Base-by-base conservation (phyloP, 2,113 vertebrate genomes). In the Columba livia region DNA sequence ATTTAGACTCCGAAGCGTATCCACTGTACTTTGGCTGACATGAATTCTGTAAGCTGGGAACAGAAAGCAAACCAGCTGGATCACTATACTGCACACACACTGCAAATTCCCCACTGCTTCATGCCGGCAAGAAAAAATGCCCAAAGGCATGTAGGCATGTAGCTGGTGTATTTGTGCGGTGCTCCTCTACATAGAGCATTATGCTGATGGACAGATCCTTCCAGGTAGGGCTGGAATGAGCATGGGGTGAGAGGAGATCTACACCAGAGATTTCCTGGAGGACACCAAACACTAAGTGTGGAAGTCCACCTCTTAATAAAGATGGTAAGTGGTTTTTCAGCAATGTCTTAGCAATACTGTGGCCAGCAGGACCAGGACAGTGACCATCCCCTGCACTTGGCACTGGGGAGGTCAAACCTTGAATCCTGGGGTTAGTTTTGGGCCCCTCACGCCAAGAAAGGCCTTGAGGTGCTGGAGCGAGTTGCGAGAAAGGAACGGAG, bases 21-120 rank as follows among this genome's bases (percentile, higher is more conserved):
- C 97, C 97, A 99, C 98, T 19, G 99, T 99, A 94, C 96, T 99
- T 93, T 98, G 97, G 94, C 99, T 99, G 95, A 99, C 98, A 61
- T 99, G 99, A 95, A 99, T 99, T 97, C 98, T 98, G 97, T 99
- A 99, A 97, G 98, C 99, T 99, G 96, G 34, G 74, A 95, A 95
- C 19, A 40, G 61, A 96, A 88, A 82, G n/a, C 34, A 88, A 56
- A 91, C 48, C 79, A 93, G 36, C 16, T 61, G 75, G 15, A n/a
- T 95, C 67, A 80, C 8, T 79, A 6, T 4, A 58, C 38, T 36
- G 51, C 65, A 86, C 34, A 47, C 31, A 84, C 1, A 3, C 34
- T 51, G 57, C 0, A 0, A 79, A 34, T 47, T 70, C 58, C 60
- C 36, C 32, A 4, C 56, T 50, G 32, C 70, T 87, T 67, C 44